These are phyloP conservation scores for Drosophila novamexicana DNA, from an alignment of 1,140 invertebrate genomes.

Conservation along the genomic window DNA sequence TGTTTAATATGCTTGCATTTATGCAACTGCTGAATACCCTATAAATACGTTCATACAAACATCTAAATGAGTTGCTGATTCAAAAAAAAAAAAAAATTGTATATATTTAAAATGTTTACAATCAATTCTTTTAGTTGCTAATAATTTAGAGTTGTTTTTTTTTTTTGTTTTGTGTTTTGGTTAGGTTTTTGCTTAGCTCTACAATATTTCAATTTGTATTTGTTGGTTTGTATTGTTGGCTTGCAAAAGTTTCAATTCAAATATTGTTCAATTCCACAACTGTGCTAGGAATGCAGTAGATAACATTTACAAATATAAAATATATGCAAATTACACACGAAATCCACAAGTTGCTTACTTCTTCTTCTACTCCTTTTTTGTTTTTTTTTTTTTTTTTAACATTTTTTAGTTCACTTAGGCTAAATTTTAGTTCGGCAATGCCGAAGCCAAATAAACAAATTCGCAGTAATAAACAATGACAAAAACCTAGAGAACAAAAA, in stretches of 20 bases:
- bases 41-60: constrained; percentile 28
- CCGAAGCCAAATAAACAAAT: constrained; percentile 39
- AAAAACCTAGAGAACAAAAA: constrained; percentile 11
- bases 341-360: constrained; percentile 19
- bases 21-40: constrained; percentile 48
- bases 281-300: constrained; percentile 79
- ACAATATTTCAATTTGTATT: constrained; percentile 46
- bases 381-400: background rate
- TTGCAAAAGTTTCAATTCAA: constrained; percentile 59
- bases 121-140: constrained; percentile 2
- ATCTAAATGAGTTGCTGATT: constrained; percentile 12
- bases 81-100: constrained; percentile 25
- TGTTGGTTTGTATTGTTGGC: constrained; percentile 14
- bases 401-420: constrained; percentile 15
- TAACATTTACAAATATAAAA: constrained; percentile 57
- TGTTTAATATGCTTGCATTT: constrained; percentile 1
- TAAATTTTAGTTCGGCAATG: constrained; percentile 57
- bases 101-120: constrained; percentile 45
- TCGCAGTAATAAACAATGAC: background rate
- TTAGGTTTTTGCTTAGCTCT: constrained; percentile 34
- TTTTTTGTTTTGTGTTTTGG: background rate
- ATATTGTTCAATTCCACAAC: constrained; percentile 78
- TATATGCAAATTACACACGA: constrained; percentile 38
- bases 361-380: background rate
- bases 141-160: background rate